A percentile compares a stretch with the other conserved stretches of the same genome.
Evolutionary conservation across 1,140 invertebrate genomes (phyloP).

Genomic region (Drosophila melanogaster): Release_6_plus_ISO1_MT NT_033777.3:21996001-21996500

Average conservation of each 20-base stretch:
- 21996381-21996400: conserved; percentile 34
- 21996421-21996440: conserved; percentile 30
- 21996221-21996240: too few relatives aligned
- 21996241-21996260: neutral
- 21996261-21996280: neutral
- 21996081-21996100: neutral
- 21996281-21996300: conserved; percentile 12
- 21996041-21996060: conserved; percentile 49
- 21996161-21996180: too few relatives aligned
- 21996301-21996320: conserved; percentile 42
- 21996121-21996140: neutral
- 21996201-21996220: too few relatives aligned
- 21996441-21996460: conserved; percentile 15
- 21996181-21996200: too few relatives aligned
- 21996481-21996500: conserved; percentile 70
- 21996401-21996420: conserved; percentile 19
- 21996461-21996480: conserved; percentile 40
- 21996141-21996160: neutral
- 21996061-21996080: neutral
- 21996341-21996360: conserved; percentile 76
- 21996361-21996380: conserved; percentile 47
- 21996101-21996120: neutral
- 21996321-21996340: conserved; percentile 73
- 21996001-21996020: conserved; percentile 60
- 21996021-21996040: conserved; percentile 22